Conservation (phyloP, 1,140 invertebrate species). For the Cydia pomonella region DNA sequence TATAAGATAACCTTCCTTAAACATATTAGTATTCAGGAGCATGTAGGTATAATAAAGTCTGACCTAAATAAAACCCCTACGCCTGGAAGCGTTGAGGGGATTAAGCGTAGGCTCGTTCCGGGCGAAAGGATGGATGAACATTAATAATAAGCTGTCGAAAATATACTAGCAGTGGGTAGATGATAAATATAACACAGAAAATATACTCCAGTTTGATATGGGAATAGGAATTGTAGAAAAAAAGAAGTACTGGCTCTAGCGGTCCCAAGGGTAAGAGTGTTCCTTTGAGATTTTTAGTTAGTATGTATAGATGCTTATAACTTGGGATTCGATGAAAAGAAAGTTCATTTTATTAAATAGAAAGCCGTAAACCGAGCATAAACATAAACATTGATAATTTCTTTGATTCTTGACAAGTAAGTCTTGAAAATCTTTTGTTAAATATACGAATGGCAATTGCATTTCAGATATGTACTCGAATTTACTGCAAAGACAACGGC, state of each 20-base stretch:
- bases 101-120: conserved; percentile 2
- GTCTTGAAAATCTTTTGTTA: background rate
- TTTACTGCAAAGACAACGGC: background rate
- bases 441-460: background rate
- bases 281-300: too few relatives aligned
- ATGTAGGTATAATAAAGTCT: conserved; percentile 4
- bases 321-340: background rate
- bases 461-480: background rate
- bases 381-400: too few relatives aligned
- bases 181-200: background rate
- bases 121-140: conserved; percentile 8
- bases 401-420: background rate
- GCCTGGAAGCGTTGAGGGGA: conserved; percentile 1
- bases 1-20: background rate
- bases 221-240: too few relatives aligned
- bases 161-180: background rate
- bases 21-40: conserved; percentile 9
- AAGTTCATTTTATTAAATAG: background rate
- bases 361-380: background rate
- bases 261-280: too few relatives aligned
- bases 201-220: background rate
- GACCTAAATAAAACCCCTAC: background rate
- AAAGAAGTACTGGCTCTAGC: too few relatives aligned
- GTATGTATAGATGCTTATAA: too few relatives aligned
- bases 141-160: conserved; percentile 10